These are phyloP conservation scores for Gryllus bimaculatus DNA, from an alignment of 1,140 invertebrate genomes.

Conservation along the genomic window DNA sequence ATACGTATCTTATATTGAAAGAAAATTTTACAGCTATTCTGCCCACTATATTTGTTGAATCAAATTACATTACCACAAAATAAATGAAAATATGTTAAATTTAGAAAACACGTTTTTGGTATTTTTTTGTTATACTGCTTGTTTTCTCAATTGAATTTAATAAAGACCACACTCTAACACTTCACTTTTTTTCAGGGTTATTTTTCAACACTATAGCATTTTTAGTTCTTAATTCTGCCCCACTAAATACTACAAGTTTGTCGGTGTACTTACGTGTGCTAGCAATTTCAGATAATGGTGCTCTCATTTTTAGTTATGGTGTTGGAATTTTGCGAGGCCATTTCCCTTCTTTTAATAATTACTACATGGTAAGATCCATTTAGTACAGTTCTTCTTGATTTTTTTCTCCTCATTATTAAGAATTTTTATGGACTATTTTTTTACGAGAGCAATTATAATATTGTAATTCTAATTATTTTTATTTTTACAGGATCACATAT, in stretches of 20 bases:
- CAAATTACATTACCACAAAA: neutral
- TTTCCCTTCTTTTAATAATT: slow-evolving; percentile 28
- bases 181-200: slow-evolving; percentile 25
- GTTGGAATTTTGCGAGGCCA: slow-evolving; percentile 31
- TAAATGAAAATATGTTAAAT: neutral
- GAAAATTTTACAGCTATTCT: too few relatives aligned
- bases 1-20: too few relatives aligned
- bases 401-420: too few relatives aligned
- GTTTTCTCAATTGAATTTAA: neutral
- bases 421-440: too few relatives aligned
- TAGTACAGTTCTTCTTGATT: neutral
- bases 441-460: too few relatives aligned
- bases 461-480: neutral
- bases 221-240: slow-evolving; percentile 28
- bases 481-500: neutral
- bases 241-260: slow-evolving; percentile 29
- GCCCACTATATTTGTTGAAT: neutral
- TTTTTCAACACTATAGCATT: slow-evolving; percentile 30
- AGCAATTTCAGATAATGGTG: slow-evolving; percentile 34
- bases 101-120: neutral
- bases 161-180: neutral
- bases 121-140: neutral
- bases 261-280: slow-evolving; percentile 32
- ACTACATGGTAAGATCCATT: slow-evolving; percentile 31
- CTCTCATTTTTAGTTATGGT: slow-evolving; percentile 33